Percentiles rank a stretch among this genome's conserved stretches.
phyloP scores from a whole-genome alignment of 1,140 invertebrate species.

The Listronotus oregonensis region DNA sequence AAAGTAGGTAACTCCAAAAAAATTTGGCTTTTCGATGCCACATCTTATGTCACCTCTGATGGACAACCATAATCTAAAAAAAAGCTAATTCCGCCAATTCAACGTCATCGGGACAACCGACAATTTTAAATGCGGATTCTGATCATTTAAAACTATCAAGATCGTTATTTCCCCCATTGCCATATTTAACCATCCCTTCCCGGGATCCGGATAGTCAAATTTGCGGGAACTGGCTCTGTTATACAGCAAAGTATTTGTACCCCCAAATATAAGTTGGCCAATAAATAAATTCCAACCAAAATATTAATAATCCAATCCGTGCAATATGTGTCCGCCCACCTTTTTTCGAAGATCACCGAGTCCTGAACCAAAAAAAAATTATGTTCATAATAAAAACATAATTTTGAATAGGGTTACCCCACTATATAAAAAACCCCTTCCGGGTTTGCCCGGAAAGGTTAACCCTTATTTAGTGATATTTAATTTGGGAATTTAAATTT shows the following conservation, averaged over 20 bases:
- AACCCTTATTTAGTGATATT: constrained; percentile 59
- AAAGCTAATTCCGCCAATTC: constrained; percentile 66
- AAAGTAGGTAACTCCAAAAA: too few species aligned
- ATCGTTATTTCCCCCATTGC: constrained; percentile 70
- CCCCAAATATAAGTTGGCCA: constrained; percentile 53
- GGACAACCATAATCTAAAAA: constrained; percentile 60
- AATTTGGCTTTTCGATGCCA: constrained; percentile 71
- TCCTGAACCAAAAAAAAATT: constrained; percentile 58
- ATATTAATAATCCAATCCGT: constrained; percentile 43
- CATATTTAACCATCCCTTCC: constrained; percentile 73
- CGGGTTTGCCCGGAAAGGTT: constrained; percentile 69
- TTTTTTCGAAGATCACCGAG: constrained; percentile 58
- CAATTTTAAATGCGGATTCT: constrained; percentile 63
- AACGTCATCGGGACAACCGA: constrained; percentile 55
- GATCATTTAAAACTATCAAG: constrained; percentile 68
- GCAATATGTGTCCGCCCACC: constrained; percentile 54
- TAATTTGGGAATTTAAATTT: constrained; percentile 44
- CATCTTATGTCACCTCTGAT: constrained; percentile 62
- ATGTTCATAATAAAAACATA: constrained; percentile 63
- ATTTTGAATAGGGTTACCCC: constrained; percentile 57
- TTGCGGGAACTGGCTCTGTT: constrained; percentile 67
- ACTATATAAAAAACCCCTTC: constrained; percentile 82
- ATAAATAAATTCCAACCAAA: constrained; percentile 51
- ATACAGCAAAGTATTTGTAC: constrained; percentile 53
- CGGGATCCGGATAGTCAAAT: constrained; percentile 67